A percentile compares a stretch with the other conserved stretches of the same genome.
Evolutionary conservation across 2,888 invertebrate genomes (phyloP).

Genomic region (Fabriciana adippe): DNA sequence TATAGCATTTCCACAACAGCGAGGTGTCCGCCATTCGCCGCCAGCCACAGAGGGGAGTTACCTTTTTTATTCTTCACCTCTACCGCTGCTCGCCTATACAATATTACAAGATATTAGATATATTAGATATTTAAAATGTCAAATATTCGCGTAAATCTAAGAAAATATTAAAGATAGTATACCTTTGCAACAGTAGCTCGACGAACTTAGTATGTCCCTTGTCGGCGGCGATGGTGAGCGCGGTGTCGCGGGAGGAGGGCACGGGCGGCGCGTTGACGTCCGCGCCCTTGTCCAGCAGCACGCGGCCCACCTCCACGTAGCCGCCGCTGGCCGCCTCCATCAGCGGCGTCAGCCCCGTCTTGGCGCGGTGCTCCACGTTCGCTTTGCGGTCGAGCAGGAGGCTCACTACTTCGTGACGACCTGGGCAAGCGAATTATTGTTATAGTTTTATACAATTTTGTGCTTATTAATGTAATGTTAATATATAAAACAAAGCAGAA

Average conservation of each 20-base stretch:
- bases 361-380: conserved; percentile 99
- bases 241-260: conserved; percentile 98
- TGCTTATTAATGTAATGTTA: too few relatives aligned
- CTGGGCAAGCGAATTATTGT: conserved; percentile 42
- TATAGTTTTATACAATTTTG: not conserved
- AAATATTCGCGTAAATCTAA: too few relatives aligned
- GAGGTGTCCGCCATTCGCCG: conserved; percentile 98
- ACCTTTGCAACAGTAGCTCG: conserved; percentile 88
- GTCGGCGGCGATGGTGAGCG: conserved; percentile 99
- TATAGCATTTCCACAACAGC: conserved; percentile 97
- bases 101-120: not conserved
- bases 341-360: conserved; percentile 98
- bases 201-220: conserved; percentile 98
- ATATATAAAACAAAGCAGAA: too few relatives aligned
- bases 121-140: too few relatives aligned
- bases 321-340: conserved; percentile 99
- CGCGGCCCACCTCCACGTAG: conserved; percentile 98
- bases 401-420: conserved; percentile 97
- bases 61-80: conserved; percentile 99
- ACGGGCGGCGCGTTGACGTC: conserved; percentile 99
- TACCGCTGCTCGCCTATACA: conserved; percentile 88
- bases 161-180: too few relatives aligned
- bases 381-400: conserved; percentile 97
- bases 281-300: conserved; percentile 97
- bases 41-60: conserved; percentile 98